Conservation (phyloP, 2,888 invertebrate genomes). For the Luffia ferchaultella region DNA sequence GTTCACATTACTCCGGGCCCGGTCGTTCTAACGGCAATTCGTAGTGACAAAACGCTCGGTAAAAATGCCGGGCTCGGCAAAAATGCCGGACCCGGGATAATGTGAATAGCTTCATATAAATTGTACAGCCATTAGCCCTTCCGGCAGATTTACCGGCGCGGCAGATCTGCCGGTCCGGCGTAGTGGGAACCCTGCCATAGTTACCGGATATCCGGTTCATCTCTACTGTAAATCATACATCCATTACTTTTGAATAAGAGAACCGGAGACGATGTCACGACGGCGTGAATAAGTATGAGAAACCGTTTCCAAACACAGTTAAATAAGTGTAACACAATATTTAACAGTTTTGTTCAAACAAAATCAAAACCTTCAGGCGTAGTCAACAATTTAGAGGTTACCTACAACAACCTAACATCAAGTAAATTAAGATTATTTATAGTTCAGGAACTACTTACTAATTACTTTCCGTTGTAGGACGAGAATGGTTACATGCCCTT, state of each 20-base stretch:
- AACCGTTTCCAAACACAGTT: background rate
- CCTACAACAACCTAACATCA: background rate
- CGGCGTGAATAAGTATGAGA: background rate
- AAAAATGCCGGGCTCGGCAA: no score
- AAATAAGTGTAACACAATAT: background rate
- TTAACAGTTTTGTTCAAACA: conserved; percentile 7
- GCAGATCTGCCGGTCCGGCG: no score
- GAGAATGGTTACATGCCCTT: conserved; percentile 1
- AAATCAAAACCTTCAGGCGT: conserved; percentile 5
- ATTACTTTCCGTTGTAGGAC: background rate
- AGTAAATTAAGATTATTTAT: background rate
- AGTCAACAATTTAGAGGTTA: background rate
- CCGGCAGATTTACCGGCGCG: no score
- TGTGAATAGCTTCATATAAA: no score
- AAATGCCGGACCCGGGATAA: no score
- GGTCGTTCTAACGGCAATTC: no score
- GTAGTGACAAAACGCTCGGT: no score
- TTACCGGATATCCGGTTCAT: no score
- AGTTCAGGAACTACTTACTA: background rate
- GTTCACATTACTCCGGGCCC: no score
- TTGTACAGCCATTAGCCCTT: no score
- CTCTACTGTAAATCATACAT: background rate
- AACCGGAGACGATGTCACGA: conserved; percentile 8
- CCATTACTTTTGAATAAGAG: conserved; percentile 8
- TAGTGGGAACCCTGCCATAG: no score